Evolutionary conservation across 2,888 invertebrate species (phyloP), one percentile per base, ranked within the genome.

Genomic region (Tetropium fuscum): DNA sequence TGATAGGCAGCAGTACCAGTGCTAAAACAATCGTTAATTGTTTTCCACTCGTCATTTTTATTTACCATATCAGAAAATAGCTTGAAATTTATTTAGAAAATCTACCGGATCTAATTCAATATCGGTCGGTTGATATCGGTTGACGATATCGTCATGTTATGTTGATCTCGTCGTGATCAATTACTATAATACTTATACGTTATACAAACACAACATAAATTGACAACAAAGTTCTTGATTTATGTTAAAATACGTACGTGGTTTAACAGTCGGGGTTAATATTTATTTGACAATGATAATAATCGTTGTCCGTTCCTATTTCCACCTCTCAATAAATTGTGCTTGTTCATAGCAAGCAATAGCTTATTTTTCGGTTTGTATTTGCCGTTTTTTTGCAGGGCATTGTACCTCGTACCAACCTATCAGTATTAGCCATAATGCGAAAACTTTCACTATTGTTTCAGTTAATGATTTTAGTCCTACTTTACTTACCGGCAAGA

Each of bases 401-500:
- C 62, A 60, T 58, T 64, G 55, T 53, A 11, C 18, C 7, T 27
- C 11, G 11, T 32, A 19, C 18, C n/a, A n/a, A n/a, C n/a, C n/a
- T n/a, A n/a, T n/a, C n/a, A n/a, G 27, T 27, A 15, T 13, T 13
- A 34, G 38, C 40, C 45, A 53, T 44, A 63, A 40, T 47, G 38
- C 22, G 10, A 36, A 41, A 53, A 65, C 65, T 68, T 68, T 68
- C 62, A 60, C 64, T 59, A 65, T 62, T 65, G 64, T 68, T 68
- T 49, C 58, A 54, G 53, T 47, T 43, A 43, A 56, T 58, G 55
- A 53, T 57, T 54, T 51, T 19, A 49, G 34, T 62, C 58, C 48
- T 48, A 48, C 48, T 36, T 51, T 51, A 38, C 18, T 51, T 51
- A 40, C 40, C 16, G 38, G 16, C 51, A 27, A 40, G 51, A 51